A percentile compares a stretch with the other conserved stretches of the same genome.
Conservation (phyloP, 2,797 vertebrate genomes). For the Crocidura indochinensis region DNA sequence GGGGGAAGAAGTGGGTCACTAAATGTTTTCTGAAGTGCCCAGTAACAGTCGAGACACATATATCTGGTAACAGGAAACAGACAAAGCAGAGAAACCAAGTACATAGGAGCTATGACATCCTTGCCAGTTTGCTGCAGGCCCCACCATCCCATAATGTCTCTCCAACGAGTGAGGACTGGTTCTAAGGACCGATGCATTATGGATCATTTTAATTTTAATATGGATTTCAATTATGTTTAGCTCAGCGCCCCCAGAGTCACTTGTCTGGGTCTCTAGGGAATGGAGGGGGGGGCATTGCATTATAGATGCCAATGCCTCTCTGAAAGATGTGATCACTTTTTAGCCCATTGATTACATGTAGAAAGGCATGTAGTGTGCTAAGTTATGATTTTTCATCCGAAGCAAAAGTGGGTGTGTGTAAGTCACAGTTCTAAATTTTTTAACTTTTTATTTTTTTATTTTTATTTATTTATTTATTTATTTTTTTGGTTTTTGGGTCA, state of each 20-base stretch:
- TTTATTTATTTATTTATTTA: no score
- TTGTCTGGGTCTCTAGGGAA: neutral
- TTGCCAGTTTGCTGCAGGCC: neutral
- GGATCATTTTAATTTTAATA: neutral
- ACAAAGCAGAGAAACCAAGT: neutral
- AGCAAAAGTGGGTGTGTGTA: neutral
- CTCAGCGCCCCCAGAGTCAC: no score
- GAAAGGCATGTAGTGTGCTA: no score
- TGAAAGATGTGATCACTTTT: neutral
- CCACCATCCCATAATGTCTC: neutral
- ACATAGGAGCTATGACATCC: neutral
- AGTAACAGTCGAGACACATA: neutral
- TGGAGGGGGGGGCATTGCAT: neutral
- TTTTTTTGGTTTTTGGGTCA: no score
- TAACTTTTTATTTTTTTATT: no score
- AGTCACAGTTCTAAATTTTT: no score
- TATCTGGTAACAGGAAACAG: rapidly evolving
- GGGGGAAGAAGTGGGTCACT: conserved; percentile 66
- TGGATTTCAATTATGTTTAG: neutral
- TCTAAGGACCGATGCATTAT: neutral
- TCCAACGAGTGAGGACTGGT: neutral
- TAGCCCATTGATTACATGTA: no score
- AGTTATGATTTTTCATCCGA: neutral
- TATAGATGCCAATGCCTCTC: neutral
- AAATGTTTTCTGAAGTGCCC: neutral